A percentile compares a stretch with the other conserved stretches of the same genome.
Conservation (phyloP, 1,140 invertebrate species). For the Diuraphis noxia region DNA sequence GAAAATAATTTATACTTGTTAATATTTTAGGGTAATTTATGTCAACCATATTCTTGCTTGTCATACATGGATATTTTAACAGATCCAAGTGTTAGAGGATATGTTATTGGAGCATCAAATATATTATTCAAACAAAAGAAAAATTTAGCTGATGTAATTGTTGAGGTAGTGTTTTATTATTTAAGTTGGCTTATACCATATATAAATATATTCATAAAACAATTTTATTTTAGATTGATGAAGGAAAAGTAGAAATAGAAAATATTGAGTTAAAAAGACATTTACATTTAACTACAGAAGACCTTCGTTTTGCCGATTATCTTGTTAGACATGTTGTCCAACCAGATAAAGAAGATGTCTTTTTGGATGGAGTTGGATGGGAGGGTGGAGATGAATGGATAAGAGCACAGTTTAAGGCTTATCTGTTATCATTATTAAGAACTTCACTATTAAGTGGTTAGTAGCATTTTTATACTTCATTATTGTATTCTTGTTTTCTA, state of each 20-base stretch:
- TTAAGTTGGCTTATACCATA: neutral
- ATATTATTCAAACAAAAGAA: constrained; percentile 94
- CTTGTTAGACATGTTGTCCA: constrained; percentile 83
- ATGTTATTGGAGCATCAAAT: constrained; percentile 96
- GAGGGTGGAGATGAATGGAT: constrained; percentile 96
- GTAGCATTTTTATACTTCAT: neutral
- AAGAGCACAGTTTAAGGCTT: constrained; percentile 89
- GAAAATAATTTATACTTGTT: constrained; percentile 35
- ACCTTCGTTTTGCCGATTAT: constrained; percentile 93
- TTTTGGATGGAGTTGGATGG: constrained; percentile 79
- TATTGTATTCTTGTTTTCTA: neutral
- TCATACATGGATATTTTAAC: constrained; percentile 91
- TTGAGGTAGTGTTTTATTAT: constrained; percentile 70
- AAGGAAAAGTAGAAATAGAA: constrained; percentile 83
- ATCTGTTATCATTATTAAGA: constrained; percentile 83
- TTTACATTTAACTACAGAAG: constrained; percentile 88
- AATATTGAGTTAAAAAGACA: constrained; percentile 82
- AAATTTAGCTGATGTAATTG: constrained; percentile 87
- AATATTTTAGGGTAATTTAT: constrained; percentile 77
- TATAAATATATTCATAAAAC: neutral
- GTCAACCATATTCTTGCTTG: constrained; percentile 93
- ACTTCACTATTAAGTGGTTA: constrained; percentile 69
- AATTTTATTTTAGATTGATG: constrained; percentile 64
- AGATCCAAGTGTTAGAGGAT: constrained; percentile 86
- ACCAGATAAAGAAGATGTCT: constrained; percentile 69